Percentiles rank a stretch among this genome's conserved stretches.
Evolutionary conservation across 1,140 invertebrate genomes (phyloP).

Genomic region (Berghia stephanieae): DNA sequence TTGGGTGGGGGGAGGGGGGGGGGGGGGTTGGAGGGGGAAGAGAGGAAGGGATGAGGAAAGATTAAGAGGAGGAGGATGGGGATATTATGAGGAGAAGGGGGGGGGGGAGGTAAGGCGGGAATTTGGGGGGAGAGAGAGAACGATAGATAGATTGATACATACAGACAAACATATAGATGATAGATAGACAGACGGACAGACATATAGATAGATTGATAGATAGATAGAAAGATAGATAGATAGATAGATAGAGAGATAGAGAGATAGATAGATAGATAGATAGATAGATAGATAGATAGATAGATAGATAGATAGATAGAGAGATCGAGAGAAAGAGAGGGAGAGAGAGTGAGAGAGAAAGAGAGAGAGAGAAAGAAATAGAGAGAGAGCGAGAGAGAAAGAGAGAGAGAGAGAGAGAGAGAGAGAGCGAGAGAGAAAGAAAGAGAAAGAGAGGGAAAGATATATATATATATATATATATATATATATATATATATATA

Average conservation of each 20-base stretch:
- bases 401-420: neutral
- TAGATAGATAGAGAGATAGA: neutral
- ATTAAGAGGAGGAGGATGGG: neutral
- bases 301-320: slow-evolving; percentile 1
- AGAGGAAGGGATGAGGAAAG: neutral
- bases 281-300: slow-evolving; percentile 1
- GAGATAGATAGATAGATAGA: neutral
- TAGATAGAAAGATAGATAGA: too few species aligned
- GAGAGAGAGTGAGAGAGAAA: neutral
- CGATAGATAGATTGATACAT: neutral
- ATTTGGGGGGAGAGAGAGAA: neutral
- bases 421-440: neutral
- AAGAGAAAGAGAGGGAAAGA: neutral
- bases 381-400: too few species aligned
- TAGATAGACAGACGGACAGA: neutral
- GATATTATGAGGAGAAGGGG: neutral
- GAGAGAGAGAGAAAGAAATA: neutral
- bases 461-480: neutral
- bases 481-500: neutral
- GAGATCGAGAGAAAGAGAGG: neutral
- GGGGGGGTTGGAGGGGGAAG: neutral
- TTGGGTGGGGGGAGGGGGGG: neutral
- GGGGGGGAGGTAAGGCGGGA: neutral
- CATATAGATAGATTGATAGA: neutral
- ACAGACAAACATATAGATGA: too few species aligned